Conservation (phyloP, 2,113 vertebrate species). For the Takifugu flavidus region DNA sequence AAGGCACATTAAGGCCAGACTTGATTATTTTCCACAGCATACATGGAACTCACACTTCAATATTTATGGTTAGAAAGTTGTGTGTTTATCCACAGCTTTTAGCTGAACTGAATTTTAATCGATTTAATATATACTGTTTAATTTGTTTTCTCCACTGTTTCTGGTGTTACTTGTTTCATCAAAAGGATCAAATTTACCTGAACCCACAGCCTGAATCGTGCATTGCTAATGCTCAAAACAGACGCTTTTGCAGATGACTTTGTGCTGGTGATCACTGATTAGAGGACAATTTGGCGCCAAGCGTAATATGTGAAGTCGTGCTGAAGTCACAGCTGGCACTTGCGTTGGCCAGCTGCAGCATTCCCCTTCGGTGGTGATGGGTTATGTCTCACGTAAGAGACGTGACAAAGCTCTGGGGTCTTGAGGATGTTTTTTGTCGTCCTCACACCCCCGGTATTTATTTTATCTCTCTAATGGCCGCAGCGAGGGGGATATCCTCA, state of each 20-base stretch:
- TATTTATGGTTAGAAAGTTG: constrained; percentile 43
- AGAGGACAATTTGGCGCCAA: constrained; percentile 48
- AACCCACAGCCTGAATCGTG: constrained; percentile 8
- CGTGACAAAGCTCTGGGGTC: constrained; percentile 20
- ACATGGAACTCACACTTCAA: constrained; percentile 24
- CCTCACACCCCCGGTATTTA: constrained; percentile 1
- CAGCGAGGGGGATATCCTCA: neutral
- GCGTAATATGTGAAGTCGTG: neutral
- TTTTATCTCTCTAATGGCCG: neutral
- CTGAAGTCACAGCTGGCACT: neutral
- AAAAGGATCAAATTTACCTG: neutral
- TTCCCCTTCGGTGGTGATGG: neutral
- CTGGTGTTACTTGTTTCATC: no score
- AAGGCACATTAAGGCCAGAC: constrained; percentile 28
- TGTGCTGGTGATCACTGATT: constrained; percentile 51
- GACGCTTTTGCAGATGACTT: constrained; percentile 22
- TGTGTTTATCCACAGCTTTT: constrained; percentile 31
- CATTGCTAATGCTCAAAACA: constrained; percentile 29
- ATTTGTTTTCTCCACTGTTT: constrained; percentile 8
- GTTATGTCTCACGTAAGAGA: constrained; percentile 19
- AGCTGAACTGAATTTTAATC: constrained; percentile 9
- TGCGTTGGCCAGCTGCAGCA: constrained; percentile 39
- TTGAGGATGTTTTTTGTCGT: constrained; percentile 18
- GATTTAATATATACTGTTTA: neutral
- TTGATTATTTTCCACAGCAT: constrained; percentile 42